Conservation (phyloP, 1,140 invertebrate genomes). For the Drosophila sturtevanti region DNA sequence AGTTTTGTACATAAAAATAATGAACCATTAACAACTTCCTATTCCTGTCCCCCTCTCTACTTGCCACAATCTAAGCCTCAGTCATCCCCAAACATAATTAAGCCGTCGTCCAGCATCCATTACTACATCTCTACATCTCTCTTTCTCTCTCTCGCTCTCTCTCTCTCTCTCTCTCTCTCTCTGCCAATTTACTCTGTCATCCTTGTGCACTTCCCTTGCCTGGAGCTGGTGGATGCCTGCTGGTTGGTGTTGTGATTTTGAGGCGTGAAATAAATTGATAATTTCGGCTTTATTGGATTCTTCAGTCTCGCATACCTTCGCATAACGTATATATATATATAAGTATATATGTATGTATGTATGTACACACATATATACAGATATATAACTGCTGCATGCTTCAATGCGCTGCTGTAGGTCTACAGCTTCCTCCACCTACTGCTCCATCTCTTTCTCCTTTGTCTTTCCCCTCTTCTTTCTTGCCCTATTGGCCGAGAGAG, state of each 20-base stretch:
- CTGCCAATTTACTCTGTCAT: slow-evolving; percentile 19
- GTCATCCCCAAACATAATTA: slow-evolving; percentile 21
- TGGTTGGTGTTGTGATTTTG: slow-evolving; percentile 63
- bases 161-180: not conserved
- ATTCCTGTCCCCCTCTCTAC: slow-evolving; percentile 14
- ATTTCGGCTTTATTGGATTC: slow-evolving; percentile 80
- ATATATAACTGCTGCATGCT: slow-evolving; percentile 21
- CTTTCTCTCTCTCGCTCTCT: too few species aligned
- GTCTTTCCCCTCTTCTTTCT: slow-evolving; percentile 12
- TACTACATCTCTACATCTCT: not conserved
- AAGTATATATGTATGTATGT: too few species aligned
- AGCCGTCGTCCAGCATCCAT: not conserved
- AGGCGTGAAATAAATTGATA: slow-evolving; percentile 82
- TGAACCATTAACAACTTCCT: slow-evolving; percentile 35
- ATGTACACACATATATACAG: slow-evolving; percentile 23
- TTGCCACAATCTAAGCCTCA: slow-evolving; percentile 25
- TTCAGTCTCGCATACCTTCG: slow-evolving; percentile 41
- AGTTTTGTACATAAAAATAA: too few species aligned
- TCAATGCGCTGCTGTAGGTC: slow-evolving; percentile 75
- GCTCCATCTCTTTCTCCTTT: slow-evolving; percentile 11
- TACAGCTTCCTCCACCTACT: slow-evolving; percentile 22
- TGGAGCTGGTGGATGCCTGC: slow-evolving; percentile 1
- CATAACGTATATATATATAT: slow-evolving; percentile 19
- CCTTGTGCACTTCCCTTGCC: slow-evolving; percentile 16
- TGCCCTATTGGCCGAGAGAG: slow-evolving; percentile 41